Evolutionary conservation across 2,888 invertebrate species (phyloP).

Genomic region (Anaspis maculata): DNA sequence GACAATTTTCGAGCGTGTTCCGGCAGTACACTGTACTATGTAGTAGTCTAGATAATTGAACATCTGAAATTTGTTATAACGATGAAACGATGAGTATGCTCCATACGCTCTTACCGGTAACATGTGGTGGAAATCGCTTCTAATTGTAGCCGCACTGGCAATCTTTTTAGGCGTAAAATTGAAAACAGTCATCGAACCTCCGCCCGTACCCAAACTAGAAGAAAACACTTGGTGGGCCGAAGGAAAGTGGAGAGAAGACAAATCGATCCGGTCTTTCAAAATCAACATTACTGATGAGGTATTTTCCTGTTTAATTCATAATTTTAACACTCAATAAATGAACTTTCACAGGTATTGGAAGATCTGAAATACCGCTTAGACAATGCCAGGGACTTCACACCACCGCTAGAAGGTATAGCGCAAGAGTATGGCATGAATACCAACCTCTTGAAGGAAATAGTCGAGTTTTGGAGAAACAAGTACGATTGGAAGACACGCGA

Average conservation of each 20-base stretch:
- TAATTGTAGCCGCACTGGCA: no score
- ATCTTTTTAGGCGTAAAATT: constrained; percentile 5
- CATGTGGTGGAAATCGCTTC: no score
- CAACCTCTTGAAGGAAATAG: constrained; percentile 51
- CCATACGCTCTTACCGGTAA: no score
- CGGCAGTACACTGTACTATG: no score
- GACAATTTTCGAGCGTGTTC: no score
- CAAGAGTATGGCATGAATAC: constrained; percentile 80
- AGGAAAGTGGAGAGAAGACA: constrained; percentile 6
- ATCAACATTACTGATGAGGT: constrained; percentile 9
- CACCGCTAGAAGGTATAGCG: constrained; percentile 56
- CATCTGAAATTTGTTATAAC: no score
- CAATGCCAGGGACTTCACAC: constrained; percentile 34
- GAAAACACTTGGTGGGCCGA: constrained; percentile 9
- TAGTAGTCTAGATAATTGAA: no score
- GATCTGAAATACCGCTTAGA: constrained; percentile 47
- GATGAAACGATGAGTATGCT: no score
- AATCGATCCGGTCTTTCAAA: constrained; percentile 8
- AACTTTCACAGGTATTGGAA: neutral
- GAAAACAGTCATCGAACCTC: constrained; percentile 8
- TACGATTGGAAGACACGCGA: constrained; percentile 62
- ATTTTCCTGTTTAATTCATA: no score
- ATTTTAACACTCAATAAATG: neutral
- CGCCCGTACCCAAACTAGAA: constrained; percentile 7
- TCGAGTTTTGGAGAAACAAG: constrained; percentile 67